These are phyloP conservation scores for Diuraphis noxia DNA, from an alignment of 1,140 invertebrate species.

Conservation along the genomic window DNA sequence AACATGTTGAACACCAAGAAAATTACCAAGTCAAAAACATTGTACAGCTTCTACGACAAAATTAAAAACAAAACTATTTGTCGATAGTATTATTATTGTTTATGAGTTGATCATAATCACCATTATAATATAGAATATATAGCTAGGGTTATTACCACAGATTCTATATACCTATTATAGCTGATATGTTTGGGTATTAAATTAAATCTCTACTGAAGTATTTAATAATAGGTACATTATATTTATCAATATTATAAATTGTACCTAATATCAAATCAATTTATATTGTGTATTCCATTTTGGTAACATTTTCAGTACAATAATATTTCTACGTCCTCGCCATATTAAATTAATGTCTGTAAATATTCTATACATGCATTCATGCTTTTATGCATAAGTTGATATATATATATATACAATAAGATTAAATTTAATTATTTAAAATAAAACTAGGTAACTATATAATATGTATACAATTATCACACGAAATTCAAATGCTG, in stretches of 20 bases:
- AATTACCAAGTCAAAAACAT: neutral
- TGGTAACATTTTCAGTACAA: neutral
- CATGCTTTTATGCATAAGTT: no score
- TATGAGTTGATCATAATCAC: neutral
- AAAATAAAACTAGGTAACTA: neutral
- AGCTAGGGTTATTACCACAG: no score
- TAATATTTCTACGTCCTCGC: neutral
- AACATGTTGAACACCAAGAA: no score
- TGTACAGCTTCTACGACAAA: neutral
- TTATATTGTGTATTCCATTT: neutral
- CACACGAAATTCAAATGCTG: neutral
- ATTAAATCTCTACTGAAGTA: no score
- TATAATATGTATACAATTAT: neutral
- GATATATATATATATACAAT: neutral
- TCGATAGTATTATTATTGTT: neutral
- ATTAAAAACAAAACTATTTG: neutral
- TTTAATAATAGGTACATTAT: neutral
- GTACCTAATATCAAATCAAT: neutral
- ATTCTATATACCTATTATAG: no score
- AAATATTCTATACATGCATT: no score
- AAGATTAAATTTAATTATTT: neutral
- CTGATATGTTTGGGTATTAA: no score
- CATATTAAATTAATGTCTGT: neutral
- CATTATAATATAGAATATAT: no score
- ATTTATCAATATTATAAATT: neutral